These are phyloP conservation scores for Orgyia antiqua DNA, from an alignment of 2,888 invertebrate genomes.

Conservation along the genomic window DNA sequence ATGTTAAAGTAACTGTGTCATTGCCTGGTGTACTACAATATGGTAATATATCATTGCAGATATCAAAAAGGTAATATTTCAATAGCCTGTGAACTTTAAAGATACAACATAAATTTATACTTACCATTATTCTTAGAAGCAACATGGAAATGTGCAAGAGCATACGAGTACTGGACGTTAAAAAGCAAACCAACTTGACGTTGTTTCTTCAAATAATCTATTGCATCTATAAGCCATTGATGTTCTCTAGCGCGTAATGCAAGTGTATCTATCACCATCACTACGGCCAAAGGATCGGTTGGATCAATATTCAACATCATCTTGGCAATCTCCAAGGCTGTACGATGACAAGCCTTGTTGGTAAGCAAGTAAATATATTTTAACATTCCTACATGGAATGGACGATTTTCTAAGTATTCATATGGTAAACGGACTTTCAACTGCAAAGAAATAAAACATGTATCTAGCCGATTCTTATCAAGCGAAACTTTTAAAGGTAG, in stretches of 20 bases:
- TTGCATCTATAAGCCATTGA: constrained; percentile 78
- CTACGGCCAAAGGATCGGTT: constrained; percentile 85
- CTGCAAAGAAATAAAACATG: constrained; percentile 42
- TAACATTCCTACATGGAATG: constrained; percentile 81
- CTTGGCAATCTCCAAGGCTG: constrained; percentile 91
- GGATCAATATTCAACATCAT: constrained; percentile 87
- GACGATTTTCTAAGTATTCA: constrained; percentile 45
- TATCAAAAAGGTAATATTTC: too few species aligned
- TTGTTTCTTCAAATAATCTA: constrained; percentile 31
- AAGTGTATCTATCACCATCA: constrained; percentile 87
- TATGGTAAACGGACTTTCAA: constrained; percentile 43
- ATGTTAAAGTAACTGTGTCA: too few species aligned
- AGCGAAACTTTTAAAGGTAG: too few species aligned
- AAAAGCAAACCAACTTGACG: constrained; percentile 37
- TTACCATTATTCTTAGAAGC: constrained; percentile 34
- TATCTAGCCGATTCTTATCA: too few species aligned
- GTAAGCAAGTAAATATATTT: constrained; percentile 86
- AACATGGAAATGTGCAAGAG: constrained; percentile 47
- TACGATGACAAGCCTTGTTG: constrained; percentile 89
- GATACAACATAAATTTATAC: constrained; percentile 6
- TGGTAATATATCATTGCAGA: too few species aligned
- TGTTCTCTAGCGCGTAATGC: constrained; percentile 86
- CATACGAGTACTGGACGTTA: constrained; percentile 48
- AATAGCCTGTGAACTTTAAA: too few species aligned
- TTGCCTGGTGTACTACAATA: too few species aligned